Evolutionary conservation across 2,797 vertebrate genomes (phyloP), one percentile per base, ranked within the genome.

Genomic region (Dryobates pubescens): DNA sequence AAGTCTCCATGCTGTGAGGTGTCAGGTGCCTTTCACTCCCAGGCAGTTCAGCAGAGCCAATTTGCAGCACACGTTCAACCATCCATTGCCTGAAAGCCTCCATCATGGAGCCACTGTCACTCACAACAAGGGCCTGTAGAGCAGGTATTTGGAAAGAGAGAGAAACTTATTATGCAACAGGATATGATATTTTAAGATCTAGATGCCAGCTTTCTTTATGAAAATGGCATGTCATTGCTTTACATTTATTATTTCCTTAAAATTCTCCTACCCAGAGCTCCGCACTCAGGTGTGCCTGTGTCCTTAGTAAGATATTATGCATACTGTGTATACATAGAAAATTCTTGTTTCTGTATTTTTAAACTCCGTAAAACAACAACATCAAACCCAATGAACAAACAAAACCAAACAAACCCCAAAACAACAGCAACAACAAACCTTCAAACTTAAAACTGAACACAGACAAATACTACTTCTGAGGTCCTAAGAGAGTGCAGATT

Each of bases 281-380:
- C 1, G 19, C 32, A 41, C 20, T 9, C 9, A 9, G 7, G 4
- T 13, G 7, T 2, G 0, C 27, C 8, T 72, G 13, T 54, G 17
- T 20, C 17, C 22, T 65, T 54, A n/a, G 20, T 29, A 7, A 86
- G 75, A 43, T 49, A 9, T 23, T 3, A 18, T 2, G 12, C 1
- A 4, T 23, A 5, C 41, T 29, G 2, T 32, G 41, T 68, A 51
- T 84, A 74, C 58, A 64, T 18, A 58, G 2, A n/a, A 27, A 81
- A 23, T n/a, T 54, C 10, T 86, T 2, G n/a, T 45, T 71, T 84
- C 68, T 84, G 3, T 58, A 13, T 62, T 88, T 89, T 91, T 70
- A 73, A 92, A 67, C 47, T 73, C 78, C 54, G 68, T 74, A 87
- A 78, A 88, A 38, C 38, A 38, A 38, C 36, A 11, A 38, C 38